These are phyloP conservation scores for Orthosia cruda DNA, from an alignment of 2,888 invertebrate genomes.

Conservation along the genomic window DNA sequence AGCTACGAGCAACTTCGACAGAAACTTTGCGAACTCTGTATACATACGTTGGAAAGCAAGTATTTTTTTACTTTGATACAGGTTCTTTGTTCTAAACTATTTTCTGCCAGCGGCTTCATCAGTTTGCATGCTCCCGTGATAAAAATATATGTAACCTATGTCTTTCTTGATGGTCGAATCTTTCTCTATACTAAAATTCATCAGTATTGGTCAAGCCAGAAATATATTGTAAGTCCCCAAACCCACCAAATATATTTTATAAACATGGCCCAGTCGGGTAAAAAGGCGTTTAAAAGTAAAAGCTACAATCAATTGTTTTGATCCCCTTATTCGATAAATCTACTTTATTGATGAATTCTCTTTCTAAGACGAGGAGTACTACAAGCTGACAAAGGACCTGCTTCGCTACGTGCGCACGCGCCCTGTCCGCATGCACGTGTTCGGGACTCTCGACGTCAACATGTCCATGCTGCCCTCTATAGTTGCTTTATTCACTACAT, in stretches of 20 bases:
- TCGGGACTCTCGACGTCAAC: conserved; percentile 74
- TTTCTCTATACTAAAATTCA: too few relatives aligned
- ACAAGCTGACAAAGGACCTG: conserved; percentile 73
- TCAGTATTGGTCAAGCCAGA: too few relatives aligned
- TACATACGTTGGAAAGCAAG: conserved; percentile 60
- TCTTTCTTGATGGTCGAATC: too few relatives aligned
- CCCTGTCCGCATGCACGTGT: conserved; percentile 72
- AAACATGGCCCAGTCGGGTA: too few relatives aligned
- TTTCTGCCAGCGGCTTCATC: too few relatives aligned
- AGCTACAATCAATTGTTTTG: too few relatives aligned
- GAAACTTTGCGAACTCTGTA: conserved; percentile 69
- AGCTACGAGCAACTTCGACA: conserved; percentile 64
- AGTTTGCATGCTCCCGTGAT: too few relatives aligned
- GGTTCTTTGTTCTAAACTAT: not conserved
- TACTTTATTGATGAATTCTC: not conserved
- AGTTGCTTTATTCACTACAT: conserved; percentile 76
- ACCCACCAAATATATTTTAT: too few relatives aligned
- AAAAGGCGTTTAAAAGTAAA: too few relatives aligned
- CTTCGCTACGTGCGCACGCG: conserved; percentile 73
- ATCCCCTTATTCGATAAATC: too few relatives aligned
- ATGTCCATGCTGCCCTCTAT: conserved; percentile 78
- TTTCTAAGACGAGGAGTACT: conserved; percentile 68
- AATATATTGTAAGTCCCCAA: too few relatives aligned
- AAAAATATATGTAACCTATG: too few relatives aligned
- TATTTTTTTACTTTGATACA: not conserved